These are phyloP conservation scores for Ammodramus savannarum DNA, from an alignment of 2,113 vertebrate species.

Conservation along the genomic window DNA sequence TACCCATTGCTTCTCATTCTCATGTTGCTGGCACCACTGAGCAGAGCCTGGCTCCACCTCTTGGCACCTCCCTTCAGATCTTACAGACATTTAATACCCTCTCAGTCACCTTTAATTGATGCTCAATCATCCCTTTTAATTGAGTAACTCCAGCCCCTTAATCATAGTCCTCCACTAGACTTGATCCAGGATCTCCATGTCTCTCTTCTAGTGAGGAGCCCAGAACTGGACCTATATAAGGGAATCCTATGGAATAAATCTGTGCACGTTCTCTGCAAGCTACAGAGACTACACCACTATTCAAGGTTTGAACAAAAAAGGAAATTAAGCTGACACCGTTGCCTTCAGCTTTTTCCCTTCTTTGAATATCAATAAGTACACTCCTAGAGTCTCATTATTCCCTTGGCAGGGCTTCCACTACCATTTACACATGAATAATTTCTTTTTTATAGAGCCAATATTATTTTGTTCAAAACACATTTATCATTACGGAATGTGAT, in stretches of 20 bases:
- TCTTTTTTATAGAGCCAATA: conserved; percentile 45
- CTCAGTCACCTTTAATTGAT: neutral
- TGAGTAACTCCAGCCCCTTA: neutral
- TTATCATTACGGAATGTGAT: conserved; percentile 34
- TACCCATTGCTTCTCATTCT: neutral
- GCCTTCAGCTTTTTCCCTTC: neutral
- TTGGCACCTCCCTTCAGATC: neutral
- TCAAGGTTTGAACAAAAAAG: neutral
- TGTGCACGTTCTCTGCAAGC: neutral
- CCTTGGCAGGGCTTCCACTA: conserved; percentile 32
- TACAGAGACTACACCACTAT: neutral
- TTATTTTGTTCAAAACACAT: conserved; percentile 47
- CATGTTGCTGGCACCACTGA: neutral
- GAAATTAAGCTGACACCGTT: neutral
- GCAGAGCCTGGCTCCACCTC: neutral
- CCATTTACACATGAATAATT: conserved; percentile 51
- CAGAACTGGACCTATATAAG: neutral
- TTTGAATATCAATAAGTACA: conserved; percentile 36
- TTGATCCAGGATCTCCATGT: neutral
- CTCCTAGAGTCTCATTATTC: conserved; percentile 21
- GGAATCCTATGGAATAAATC: neutral
- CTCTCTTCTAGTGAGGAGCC: neutral
- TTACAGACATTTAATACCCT: neutral
- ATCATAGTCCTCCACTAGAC: neutral
- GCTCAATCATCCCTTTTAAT: neutral